phyloP scores from a whole-genome alignment of 2,888 invertebrate species.

The Mimas tiliae region DNA sequence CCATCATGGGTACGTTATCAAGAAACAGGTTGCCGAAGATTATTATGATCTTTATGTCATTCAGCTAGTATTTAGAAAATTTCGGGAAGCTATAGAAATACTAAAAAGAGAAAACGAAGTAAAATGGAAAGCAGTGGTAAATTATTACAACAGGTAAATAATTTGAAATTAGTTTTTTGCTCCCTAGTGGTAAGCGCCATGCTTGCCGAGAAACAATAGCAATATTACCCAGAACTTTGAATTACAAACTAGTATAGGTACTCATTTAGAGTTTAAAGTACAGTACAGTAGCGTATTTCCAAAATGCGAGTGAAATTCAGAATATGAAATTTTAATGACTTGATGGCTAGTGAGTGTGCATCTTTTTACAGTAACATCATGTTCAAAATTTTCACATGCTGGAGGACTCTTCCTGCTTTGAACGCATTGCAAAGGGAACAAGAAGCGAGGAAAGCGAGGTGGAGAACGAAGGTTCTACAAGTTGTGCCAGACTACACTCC shows the following conservation, averaged over 20 bases:
- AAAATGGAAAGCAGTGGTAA: constrained; percentile 73
- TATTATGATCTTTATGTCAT: constrained; percentile 87
- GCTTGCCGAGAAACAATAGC: no score
- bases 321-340: background rate
- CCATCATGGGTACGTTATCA: constrained; percentile 73
- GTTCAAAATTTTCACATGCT: constrained; percentile 77
- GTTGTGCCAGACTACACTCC: constrained; percentile 89
- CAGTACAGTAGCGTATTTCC: no score
- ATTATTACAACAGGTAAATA: constrained; percentile 77
- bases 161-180: background rate
- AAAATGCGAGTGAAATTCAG: no score
- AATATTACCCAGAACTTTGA: no score
- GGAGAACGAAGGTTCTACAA: constrained; percentile 89
- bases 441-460: constrained; percentile 87
- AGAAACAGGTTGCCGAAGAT: constrained; percentile 89
- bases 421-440: constrained; percentile 87
- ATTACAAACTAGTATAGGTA: no score
- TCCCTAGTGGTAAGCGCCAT: no score
- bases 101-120: constrained; percentile 74
- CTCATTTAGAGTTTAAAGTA: no score
- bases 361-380: constrained; percentile 64
- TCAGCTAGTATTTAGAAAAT: constrained; percentile 78
- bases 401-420: constrained; percentile 87
- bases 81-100: constrained; percentile 72
- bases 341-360: background rate